Base-by-base conservation (phyloP, 2,797 vertebrate genomes). In the Ptychobarbus kaznakovi region DNA sequence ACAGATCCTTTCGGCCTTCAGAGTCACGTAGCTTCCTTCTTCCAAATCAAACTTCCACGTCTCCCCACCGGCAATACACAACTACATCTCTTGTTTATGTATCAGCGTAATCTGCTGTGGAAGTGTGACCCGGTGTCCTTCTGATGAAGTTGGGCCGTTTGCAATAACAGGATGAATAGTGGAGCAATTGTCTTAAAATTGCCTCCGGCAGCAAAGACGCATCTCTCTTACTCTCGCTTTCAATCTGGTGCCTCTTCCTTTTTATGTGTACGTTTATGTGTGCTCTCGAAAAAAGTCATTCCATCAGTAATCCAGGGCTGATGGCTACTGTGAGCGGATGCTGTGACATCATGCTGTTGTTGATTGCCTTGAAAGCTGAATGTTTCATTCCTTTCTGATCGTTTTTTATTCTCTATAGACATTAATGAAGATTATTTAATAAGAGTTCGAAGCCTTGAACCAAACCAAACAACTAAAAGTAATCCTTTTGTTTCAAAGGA, bases 1-100 rank as follows among this genome's bases (percentile, higher is more conserved):
- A 79, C 66, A 9, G 65, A 85, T 80, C 25, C 75, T 87, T 88
- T 86, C 72, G 81, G 73, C 83, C 86, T 81, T 82, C 32, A 28
- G 46, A 77, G 42, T 28, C 16, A 10, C 8, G 61, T 70, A 32
- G 65, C 35, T 77, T 70, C 80, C 82, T 32, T 76, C 16, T 77
- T 53, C 40, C 35, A 63, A 51, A 44, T 91, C 74, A 22, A 85
- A 92, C 89, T 90, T 87, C 68, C 92, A 93, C 83, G 90, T 93
- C 92, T 92, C 81, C 63, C 83, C 70, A 84, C 88, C 87, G 63
- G 85, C 68, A 49, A 78, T 38, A n/a, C 82, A 89, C 84, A 75
- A 85, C 68, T 3, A 87, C 82, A 88, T 89, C 89, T 89, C 89
- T 89, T 92, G 90, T 93, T 94, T 92, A 92, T 92, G 92, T 91